Base-by-base conservation (phyloP, 2,888 invertebrate genomes). In the Sepiola atlantica region DNA sequence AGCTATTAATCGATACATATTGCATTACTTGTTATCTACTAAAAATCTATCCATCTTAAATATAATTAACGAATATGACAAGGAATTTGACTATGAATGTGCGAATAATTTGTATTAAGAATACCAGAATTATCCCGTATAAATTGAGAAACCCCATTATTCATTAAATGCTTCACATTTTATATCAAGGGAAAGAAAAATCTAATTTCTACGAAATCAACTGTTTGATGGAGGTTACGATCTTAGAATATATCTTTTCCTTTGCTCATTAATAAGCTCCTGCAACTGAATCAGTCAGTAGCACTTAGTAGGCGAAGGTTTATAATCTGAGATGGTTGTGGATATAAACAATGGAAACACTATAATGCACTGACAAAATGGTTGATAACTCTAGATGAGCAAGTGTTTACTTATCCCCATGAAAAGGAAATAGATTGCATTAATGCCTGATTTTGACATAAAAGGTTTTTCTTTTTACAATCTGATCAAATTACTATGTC, bases 381-480 rank as follows among this genome's bases (percentile, higher is more conserved):
- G 77, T 16, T 77, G 77, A 77, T 77, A 77, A 77, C 32, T 32
- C n/a, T 77, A 77, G 77, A 77, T 77, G n/a, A n/a, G n/a, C 77
- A 77, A 77, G n/a, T 77, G 77, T 77, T 77, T 77, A 77, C 77
- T 77, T 77, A 77, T 77, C 77, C n/a, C n/a, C 16, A 28, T 12
- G 32, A 77, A n/a, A 77, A 77, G n/a, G 77, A 77, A 77, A 77
- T 77, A 77, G 77, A 77, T 77, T 77, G n/a, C 77, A 77, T 77
- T 77, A 77, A 77, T 77, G n/a, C 32, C 77, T 3, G 77, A n/a
- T n/a, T 77, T 77, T 77, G 77, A n/a, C 77, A 77, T 77, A n/a
- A 77, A 77, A 77, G 32, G 77, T 77, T 77, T 77, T 45, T 45
- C 45, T 45, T 45, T 45, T 77, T n/a, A 77, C 32, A n/a, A n/a